Evolutionary conservation across 2,113 vertebrate species (phyloP).

Genomic region (Cyanistes caeruleus): DNA sequence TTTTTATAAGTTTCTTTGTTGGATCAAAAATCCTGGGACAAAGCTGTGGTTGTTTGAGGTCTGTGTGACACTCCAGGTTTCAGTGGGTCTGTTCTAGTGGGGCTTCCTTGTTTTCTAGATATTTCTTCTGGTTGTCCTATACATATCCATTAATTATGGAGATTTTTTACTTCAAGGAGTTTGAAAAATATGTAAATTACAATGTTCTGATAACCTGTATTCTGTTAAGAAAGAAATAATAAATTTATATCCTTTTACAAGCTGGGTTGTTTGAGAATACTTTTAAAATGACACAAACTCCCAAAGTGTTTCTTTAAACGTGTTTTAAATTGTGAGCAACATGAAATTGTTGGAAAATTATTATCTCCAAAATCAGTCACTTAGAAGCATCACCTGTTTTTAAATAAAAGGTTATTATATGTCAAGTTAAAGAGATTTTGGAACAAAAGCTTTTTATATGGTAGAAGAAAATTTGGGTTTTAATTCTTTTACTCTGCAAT

Average conservation of each 20-base stretch:
- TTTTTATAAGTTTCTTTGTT: neutral
- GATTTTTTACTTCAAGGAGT: neutral
- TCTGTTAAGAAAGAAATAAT: neutral
- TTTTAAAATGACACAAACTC: neutral
- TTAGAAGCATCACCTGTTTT: neutral
- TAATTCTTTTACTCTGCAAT: neutral
- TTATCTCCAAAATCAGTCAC: neutral
- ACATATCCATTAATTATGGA: neutral
- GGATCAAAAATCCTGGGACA: neutral
- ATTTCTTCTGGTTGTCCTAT: neutral
- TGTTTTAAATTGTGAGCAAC: neutral
- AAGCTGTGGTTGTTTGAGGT: neutral
- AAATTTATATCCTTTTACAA: neutral
- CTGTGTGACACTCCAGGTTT: neutral
- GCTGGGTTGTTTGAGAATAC: neutral
- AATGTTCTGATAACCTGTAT: neutral
- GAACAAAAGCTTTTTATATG: neutral
- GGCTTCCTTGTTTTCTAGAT: neutral
- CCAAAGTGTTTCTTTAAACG: neutral
- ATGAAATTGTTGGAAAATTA: neutral
- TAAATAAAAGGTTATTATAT: neutral
- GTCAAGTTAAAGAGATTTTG: neutral
- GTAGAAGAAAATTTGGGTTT: neutral
- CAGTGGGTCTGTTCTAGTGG: neutral
- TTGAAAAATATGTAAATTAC: neutral